Conservation (phyloP, 2,113 vertebrate species). For the Ornithorhynchus anatinus region DNA sequence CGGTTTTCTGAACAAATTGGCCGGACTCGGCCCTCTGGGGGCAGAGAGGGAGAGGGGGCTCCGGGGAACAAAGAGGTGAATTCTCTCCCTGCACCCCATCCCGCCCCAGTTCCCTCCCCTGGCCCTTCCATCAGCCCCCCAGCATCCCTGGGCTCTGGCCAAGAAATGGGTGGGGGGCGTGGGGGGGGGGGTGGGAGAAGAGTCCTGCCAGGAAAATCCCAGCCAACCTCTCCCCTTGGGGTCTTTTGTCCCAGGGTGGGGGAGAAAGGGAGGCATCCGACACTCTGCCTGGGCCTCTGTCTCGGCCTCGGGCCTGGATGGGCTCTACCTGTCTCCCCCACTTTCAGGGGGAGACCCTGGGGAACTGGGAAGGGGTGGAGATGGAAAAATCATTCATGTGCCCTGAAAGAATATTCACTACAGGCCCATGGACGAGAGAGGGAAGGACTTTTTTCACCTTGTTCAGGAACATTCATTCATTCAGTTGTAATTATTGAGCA, state of each 20-base stretch:
- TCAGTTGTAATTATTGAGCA: too few species aligned
- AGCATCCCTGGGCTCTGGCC: too few species aligned
- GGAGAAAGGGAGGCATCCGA: too few species aligned
- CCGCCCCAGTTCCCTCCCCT: too few species aligned
- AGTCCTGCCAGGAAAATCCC: neutral
- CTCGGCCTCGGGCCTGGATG: neutral
- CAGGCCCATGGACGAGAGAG: neutral
- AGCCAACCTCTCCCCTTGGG: neutral
- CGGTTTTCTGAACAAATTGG: conserved; percentile 62
- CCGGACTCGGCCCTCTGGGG: conserved; percentile 42
- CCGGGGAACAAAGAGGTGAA: too few species aligned
- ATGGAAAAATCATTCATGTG: neutral
- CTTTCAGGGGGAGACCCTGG: neutral
- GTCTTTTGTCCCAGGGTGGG: neutral
- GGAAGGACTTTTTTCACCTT: too few species aligned
- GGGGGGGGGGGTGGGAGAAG: too few species aligned
- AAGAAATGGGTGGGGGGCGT: too few species aligned
- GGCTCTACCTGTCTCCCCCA: neutral
- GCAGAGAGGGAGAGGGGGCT: too few species aligned
- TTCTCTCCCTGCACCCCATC: too few species aligned
- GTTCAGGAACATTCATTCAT: too few species aligned
- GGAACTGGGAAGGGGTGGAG: neutral
- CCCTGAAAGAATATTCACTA: neutral
- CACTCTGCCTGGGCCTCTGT: neutral
- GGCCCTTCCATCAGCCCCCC: too few species aligned